Percentiles rank a stretch among this genome's conserved stretches.
Evolutionary conservation across 2,797 vertebrate genomes (phyloP).

Genomic region (Naso thynnoides): DNA sequence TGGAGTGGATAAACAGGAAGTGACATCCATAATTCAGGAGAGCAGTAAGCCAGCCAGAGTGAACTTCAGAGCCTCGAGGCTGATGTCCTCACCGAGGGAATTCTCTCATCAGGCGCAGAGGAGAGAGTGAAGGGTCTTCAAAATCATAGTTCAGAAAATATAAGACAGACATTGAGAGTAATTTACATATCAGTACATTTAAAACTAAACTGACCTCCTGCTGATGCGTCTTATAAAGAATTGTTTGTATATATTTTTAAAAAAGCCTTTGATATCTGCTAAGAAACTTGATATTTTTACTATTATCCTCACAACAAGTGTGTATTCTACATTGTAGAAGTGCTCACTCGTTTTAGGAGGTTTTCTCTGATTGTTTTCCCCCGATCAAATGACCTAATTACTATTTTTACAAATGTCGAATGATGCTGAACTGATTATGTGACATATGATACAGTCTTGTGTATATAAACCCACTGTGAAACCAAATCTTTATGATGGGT

Average conservation of each 20-base stretch:
- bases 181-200: background rate
- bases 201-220: background rate
- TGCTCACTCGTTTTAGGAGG: background rate
- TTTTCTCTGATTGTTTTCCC: background rate
- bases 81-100: constrained; percentile 66
- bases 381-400: background rate
- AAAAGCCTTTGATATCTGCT: background rate
- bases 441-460: background rate
- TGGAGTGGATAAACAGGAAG: constrained; percentile 20
- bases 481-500: background rate
- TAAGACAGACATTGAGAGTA: background rate
- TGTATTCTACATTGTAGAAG: background rate
- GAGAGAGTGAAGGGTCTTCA: constrained; percentile 54
- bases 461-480: constrained; percentile 3
- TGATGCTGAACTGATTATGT: background rate
- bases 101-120: constrained; percentile 45
- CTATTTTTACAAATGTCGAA: background rate
- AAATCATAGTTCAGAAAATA: background rate
- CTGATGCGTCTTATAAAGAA: background rate
- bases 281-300: background rate
- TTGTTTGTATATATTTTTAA: background rate
- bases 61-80: constrained; percentile 62
- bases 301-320: background rate
- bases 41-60: constrained; percentile 49
- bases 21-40: background rate